phyloP scores from a whole-genome alignment of 2,113 vertebrate genomes.

The Arvicanthis niloticus region DNA sequence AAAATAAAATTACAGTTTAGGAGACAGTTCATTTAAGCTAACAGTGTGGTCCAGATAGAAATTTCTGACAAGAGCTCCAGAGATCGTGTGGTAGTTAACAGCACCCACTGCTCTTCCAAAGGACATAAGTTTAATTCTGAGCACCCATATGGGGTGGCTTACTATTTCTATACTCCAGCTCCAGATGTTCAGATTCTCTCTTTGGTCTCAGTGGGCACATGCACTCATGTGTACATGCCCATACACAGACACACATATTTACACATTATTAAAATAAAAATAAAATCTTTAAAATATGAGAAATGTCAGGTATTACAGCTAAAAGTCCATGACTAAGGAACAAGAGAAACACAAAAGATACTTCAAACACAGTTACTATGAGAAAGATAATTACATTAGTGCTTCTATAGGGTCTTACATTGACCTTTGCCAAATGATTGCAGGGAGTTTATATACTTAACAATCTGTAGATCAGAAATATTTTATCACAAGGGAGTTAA shows the following conservation, averaged over 20 bases:
- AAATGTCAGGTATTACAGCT: background rate
- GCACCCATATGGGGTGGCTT: too few relatives aligned
- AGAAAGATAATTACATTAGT: background rate
- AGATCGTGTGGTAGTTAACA: background rate
- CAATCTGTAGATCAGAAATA: background rate
- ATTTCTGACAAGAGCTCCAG: background rate
- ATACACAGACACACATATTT: background rate
- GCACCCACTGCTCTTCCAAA: background rate
- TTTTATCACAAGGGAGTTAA: background rate
- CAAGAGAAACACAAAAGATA: background rate
- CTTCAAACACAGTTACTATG: background rate
- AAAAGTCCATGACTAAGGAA: background rate
- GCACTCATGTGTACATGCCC: background rate
- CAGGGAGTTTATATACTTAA: background rate
- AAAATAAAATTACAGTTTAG: background rate
- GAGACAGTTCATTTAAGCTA: background rate
- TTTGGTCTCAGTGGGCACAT: background rate
- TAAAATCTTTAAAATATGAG: background rate
- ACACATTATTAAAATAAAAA: background rate
- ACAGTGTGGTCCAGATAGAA: background rate
- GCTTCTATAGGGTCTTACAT: background rate
- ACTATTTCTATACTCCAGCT: background rate
- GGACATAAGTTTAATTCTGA: too few relatives aligned
- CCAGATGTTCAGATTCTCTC: background rate
- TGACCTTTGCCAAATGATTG: background rate